These are phyloP conservation scores for Lerema accius DNA, from an alignment of 1,140 invertebrate genomes.

Conservation along the genomic window DNA sequence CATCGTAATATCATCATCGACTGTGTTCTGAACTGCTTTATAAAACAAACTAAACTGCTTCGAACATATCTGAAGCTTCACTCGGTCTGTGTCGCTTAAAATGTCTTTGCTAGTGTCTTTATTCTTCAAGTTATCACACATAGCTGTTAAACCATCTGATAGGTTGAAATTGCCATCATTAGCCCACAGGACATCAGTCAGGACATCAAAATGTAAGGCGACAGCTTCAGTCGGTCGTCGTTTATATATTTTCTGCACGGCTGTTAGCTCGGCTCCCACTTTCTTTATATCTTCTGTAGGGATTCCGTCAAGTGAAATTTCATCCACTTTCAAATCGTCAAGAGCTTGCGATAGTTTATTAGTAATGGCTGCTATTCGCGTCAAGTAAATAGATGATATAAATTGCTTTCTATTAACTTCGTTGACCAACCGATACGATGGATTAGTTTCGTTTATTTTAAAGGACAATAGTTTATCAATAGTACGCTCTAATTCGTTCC, in stretches of 20 bases:
- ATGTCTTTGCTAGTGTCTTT: constrained; percentile 60
- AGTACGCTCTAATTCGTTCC: constrained; percentile 47
- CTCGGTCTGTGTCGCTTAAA: constrained; percentile 51
- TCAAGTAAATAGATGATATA: constrained; percentile 63
- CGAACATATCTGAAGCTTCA: constrained; percentile 56
- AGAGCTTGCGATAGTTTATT: constrained; percentile 56
- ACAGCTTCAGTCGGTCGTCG: constrained; percentile 64
- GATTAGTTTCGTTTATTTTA: constrained; percentile 51
- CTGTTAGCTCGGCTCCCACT: constrained; percentile 47
- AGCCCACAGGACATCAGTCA: constrained; percentile 63
- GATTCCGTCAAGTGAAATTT: constrained; percentile 31
- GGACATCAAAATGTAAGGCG: constrained; percentile 66
- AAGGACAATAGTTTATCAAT: constrained; percentile 57
- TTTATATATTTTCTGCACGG: constrained; percentile 62
- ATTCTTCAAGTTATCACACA: constrained; percentile 55
- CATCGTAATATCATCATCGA: constrained; percentile 45
- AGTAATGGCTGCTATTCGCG: constrained; percentile 64
- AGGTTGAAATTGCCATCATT: constrained; percentile 55
- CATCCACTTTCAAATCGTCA: constrained; percentile 46
- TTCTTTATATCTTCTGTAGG: constrained; percentile 48
- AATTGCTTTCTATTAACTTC: constrained; percentile 62
- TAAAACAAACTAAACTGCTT: constrained; percentile 61
- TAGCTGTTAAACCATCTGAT: constrained; percentile 44
- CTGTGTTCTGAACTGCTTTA: constrained; percentile 42
- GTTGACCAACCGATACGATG: constrained; percentile 54